phyloP scores from a whole-genome alignment of 2,797 vertebrate species.

The Myripristis murdjan region DNA sequence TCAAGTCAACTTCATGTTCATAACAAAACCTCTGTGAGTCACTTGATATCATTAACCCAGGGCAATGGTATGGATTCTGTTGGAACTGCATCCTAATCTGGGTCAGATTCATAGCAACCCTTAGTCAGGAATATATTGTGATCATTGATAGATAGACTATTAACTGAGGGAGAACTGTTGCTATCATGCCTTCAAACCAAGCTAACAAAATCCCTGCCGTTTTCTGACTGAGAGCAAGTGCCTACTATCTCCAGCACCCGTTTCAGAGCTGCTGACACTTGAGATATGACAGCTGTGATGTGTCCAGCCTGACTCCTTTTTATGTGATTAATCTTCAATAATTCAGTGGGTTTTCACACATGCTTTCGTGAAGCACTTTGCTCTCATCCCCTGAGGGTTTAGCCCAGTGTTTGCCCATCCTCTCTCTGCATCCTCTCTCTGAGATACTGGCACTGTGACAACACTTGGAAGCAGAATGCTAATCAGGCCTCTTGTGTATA shows the following conservation, averaged over 20 bases:
- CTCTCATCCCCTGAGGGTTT: slow-evolving; percentile 29
- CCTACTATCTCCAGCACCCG: not conserved
- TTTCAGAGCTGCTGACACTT: slow-evolving; percentile 48
- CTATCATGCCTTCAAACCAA: slow-evolving; percentile 9
- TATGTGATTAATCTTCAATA: slow-evolving; percentile 63
- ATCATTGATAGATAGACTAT: slow-evolving; percentile 2
- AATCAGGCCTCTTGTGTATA: slow-evolving; percentile 25
- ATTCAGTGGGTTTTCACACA: slow-evolving; percentile 57
- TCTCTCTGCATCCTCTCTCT: no score
- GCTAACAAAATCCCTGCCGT: slow-evolving; percentile 15
- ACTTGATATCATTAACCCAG: no score
- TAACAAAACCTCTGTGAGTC: no score
- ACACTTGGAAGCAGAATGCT: slow-evolving; percentile 36
- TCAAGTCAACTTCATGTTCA: no score
- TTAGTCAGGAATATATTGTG: not conserved
- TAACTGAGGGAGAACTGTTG: slow-evolving; percentile 11
- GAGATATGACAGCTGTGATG: slow-evolving; percentile 12
- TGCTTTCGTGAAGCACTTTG: slow-evolving; percentile 52
- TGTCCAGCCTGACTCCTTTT: slow-evolving; percentile 22
- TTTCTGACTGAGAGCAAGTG: not conserved
- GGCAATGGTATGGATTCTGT: not conserved
- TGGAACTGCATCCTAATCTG: not conserved
- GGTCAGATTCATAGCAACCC: not conserved
- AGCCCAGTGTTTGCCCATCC: slow-evolving; percentile 40
- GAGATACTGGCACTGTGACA: slow-evolving; percentile 22